Evolutionary conservation across 2,797 vertebrate species (phyloP), one percentile per base, ranked within the genome.

Genomic region (Dendrocincla fuliginosa): DNA sequence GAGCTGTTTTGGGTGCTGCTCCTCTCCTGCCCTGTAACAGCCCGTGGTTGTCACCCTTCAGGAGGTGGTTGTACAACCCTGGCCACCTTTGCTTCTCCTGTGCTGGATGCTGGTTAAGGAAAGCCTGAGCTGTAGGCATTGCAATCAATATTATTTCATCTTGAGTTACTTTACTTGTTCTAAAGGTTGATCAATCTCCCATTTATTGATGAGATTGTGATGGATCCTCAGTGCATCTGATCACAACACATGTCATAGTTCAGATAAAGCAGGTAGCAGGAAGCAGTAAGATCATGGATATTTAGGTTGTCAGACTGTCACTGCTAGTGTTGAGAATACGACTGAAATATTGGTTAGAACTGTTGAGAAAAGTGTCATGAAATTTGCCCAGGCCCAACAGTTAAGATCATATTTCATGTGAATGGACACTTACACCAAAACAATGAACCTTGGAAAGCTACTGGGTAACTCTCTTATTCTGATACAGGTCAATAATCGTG

Each of bases 271-370:
- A 68, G 64, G 28, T 61, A 69, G 68, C 22, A 63, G 44, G 84
- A 89, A 74, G 70, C 18, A 55, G 80, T 79, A 76, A 67, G 86
- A 46, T 74, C 3, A 15, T 35, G 55, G 74, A 24, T 94, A 63
- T 93, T 91, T 91, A 81, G 74, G 57, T 56, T 94, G 91, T 93
- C 91, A 87, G 89, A 70, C 33, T 80, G 91, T 95, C 94, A 75
- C 52, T 53, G 73, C 61, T 77, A 12, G 53, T 25, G 49, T 79
- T 95, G 84, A 89, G 79, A 87, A 37, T 77, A 63, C 37, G 55
- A 85, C 71, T 95, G 95, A 97, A 94, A 93, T 91, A 94, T 9
- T 77, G 86, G 67, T 59, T 88, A 52, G 87, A 94, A 90, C 42
- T 94, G 83, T 35, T 65, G 76, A 84, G 70, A 67, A 90, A 65